Base-by-base conservation (phyloP, 2,797 vertebrate genomes). In the Bothrops alternatus region DNA sequence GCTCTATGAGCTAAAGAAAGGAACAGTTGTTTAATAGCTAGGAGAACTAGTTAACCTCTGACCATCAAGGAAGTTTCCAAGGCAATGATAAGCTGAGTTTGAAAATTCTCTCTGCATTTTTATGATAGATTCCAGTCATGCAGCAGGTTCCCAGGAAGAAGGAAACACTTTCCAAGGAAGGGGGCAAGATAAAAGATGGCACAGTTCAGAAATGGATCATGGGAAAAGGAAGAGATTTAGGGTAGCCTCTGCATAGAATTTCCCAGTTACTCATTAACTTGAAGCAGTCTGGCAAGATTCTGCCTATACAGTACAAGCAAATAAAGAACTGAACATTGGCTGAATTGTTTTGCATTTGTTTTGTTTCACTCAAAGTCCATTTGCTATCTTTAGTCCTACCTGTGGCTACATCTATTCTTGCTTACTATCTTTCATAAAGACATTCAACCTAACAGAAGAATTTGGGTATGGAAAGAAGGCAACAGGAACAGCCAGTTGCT, bases 291-390 rank as follows among this genome's bases (percentile, higher is more conserved):
- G n/a, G 14, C 32, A 69, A 69, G 13, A 69, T 32, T 69, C 65
- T 69, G 13, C 32, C 14, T 69, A 14, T 69, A 14, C n/a, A 69
- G 63, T 69, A 69, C 13, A 69, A 69, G 13, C 2, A 69, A 69
- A 69, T 69, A 32, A 69, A 69, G 65, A 95, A 94, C 93, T 92
- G 8, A 53, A 7, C 50, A 53, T 53, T 53, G 50, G 50, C 50
- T 53, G 50, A 53, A 53, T 53, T 53, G 50, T 53, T 53, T 53
- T 53, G 50, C 50, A 53, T 53, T 53, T 0, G 10, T 53, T 53
- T 53, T 53, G 50, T 53, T 53, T 53, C 50, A 53, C 50, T 53
- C 50, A 53, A 53, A 53, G 50, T 53, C 50, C 50, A 53, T 53
- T 53, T 53, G 50, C 50, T 53, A 53, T 53, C 50, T 53, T 11